phyloP scores from a whole-genome alignment of 2,888 invertebrate species.

The Drosophila mettleri region DNA sequence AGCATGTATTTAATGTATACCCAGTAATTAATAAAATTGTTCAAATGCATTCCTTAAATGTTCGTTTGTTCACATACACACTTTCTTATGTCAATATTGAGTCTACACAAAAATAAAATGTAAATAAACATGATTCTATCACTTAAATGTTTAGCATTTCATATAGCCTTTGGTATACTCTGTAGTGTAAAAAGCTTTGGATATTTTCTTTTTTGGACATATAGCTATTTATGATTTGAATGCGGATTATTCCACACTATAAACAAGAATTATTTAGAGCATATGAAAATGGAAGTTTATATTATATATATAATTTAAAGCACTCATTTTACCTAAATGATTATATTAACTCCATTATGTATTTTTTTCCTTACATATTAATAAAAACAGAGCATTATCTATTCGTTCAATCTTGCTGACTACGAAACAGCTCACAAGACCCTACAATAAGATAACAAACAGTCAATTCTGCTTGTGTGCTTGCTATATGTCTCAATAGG shows the following conservation, averaged over 20 bases:
- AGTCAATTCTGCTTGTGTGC: conserved; percentile 17
- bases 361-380: too few relatives aligned
- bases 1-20: not conserved
- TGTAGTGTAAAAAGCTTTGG: too few relatives aligned
- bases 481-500: conserved; percentile 42
- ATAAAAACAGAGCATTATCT: not conserved
- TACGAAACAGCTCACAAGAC: not conserved
- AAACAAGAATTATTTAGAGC: too few relatives aligned
- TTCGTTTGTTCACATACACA: not conserved
- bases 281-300: too few relatives aligned
- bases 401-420: not conserved
- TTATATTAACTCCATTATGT: too few relatives aligned
- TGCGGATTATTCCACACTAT: too few relatives aligned
- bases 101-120: not conserved
- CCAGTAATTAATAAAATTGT: not conserved
- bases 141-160: not conserved
- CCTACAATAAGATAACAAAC: conserved; percentile 14
- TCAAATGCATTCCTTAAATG: not conserved
- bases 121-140: not conserved
- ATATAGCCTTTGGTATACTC: not conserved
- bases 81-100: not conserved
- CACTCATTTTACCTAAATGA: too few relatives aligned
- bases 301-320: too few relatives aligned
- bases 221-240: too few relatives aligned
- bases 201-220: too few relatives aligned